These are phyloP conservation scores for Notodonta ziczac DNA, from an alignment of 2,888 invertebrate species.

Conservation along the genomic window DNA sequence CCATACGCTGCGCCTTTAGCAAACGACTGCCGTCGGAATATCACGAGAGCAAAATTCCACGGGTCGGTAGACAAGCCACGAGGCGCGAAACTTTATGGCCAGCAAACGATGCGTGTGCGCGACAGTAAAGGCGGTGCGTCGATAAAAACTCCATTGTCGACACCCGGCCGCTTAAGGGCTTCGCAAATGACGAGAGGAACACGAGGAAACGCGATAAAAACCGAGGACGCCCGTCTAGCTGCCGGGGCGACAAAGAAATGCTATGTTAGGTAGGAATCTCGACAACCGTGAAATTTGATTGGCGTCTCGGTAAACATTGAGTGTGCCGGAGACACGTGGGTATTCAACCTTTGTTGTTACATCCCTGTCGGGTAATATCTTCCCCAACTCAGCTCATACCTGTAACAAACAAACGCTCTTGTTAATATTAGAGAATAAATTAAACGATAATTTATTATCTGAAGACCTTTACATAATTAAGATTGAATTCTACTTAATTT, in stretches of 20 bases:
- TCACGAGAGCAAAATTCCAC: conserved; percentile 56
- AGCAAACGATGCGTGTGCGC: conserved; percentile 68
- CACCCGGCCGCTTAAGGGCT: conserved; percentile 66
- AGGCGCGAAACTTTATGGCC: conserved; percentile 65
- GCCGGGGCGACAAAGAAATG: conserved; percentile 59
- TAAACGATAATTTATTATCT: not conserved
- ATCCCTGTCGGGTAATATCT: conserved; percentile 9
- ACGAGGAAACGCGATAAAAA: conserved; percentile 73
- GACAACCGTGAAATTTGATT: conserved; percentile 70
- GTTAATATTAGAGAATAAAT: not conserved
- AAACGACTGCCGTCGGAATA: conserved; percentile 46
- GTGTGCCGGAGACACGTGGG: conserved; percentile 26
- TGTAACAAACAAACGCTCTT: conserved; percentile 39
- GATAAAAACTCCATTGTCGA: conserved; percentile 78
- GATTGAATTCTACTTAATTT: conserved; percentile 19
- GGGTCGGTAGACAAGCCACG: conserved; percentile 55
- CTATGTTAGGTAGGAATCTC: conserved; percentile 52
- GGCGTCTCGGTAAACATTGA: conserved; percentile 53
- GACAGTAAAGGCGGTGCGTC: conserved; percentile 63
- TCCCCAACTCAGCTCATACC: conserved; percentile 33
- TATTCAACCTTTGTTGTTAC: conserved; percentile 24
- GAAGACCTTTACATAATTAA: conserved; percentile 14
- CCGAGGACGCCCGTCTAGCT: conserved; percentile 56
- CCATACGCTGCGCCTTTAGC: conserved; percentile 33
- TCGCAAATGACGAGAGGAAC: conserved; percentile 71